These are phyloP conservation scores for Agrenia bidenticulata DNA, from an alignment of 2,888 invertebrate species.

Conservation along the genomic window DNA sequence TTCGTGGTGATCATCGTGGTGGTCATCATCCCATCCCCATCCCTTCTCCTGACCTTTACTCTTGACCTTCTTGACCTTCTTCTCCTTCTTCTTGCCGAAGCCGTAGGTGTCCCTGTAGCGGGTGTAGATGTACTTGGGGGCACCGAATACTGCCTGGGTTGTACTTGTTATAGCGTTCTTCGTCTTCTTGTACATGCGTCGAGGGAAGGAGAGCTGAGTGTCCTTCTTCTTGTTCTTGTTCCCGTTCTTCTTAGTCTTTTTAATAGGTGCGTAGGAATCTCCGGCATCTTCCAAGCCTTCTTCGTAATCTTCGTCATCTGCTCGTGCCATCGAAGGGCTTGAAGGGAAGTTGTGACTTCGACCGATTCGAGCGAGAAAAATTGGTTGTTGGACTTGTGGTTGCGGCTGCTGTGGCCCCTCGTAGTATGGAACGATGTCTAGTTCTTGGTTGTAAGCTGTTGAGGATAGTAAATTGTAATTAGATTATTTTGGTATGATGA, in stretches of 20 bases:
- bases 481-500: too few relatives aligned
- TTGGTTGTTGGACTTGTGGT: too few relatives aligned
- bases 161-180: constrained; percentile 25
- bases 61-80: background rate
- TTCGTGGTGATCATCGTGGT: background rate
- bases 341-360: too few relatives aligned
- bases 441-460: background rate
- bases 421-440: background rate
- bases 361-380: too few relatives aligned
- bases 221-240: constrained; percentile 5
- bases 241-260: background rate
- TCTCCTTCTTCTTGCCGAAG: background rate
- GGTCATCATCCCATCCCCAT: background rate
- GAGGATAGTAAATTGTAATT: background rate
- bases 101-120: constrained; percentile 31
- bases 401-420: background rate
- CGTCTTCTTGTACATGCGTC: constrained; percentile 2
- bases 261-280: too few relatives aligned
- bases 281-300: background rate
- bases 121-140: constrained; percentile 35
- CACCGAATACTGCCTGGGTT: constrained; percentile 33
- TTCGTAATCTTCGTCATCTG: constrained; percentile 5
- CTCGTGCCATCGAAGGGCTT: background rate
- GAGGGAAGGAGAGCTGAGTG: background rate
- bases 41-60: background rate